Conservation (phyloP, 2,888 invertebrate genomes). For the Tenthredo scrophulariae region DNA sequence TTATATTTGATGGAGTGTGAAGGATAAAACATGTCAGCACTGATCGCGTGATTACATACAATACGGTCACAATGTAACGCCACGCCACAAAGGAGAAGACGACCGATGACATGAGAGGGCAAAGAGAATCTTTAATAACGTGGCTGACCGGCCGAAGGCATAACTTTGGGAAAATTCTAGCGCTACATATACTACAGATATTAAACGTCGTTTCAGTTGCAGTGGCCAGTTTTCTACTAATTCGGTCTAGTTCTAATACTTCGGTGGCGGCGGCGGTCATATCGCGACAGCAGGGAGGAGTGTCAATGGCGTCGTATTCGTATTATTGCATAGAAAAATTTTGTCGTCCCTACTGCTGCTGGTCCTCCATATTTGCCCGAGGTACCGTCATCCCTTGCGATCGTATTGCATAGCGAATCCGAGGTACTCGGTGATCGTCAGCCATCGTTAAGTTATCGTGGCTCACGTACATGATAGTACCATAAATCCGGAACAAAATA, state of each 20-base stretch:
- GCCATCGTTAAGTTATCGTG: constrained; percentile 54
- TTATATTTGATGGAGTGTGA: not conserved
- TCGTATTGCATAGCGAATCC: constrained; percentile 37
- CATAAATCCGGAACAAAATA: constrained; percentile 38
- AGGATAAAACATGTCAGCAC: not conserved
- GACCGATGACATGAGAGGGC: not conserved
- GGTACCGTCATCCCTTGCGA: constrained; percentile 55
- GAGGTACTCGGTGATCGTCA: constrained; percentile 39
- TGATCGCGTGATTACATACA: constrained; percentile 13
- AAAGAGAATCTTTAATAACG: constrained; percentile 6
- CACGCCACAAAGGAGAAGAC: not conserved
- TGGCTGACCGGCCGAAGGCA: not conserved
- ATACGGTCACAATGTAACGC: constrained; percentile 6
- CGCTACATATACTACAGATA: not conserved
- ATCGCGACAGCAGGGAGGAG: constrained; percentile 46
- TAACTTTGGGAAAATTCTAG: constrained; percentile 38
- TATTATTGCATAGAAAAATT: constrained; percentile 48
- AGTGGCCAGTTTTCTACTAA: constrained; percentile 41
- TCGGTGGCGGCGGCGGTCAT: constrained; percentile 47
- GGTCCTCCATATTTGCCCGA: constrained; percentile 48
- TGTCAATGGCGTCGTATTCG: constrained; percentile 50
- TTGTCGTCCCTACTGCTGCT: constrained; percentile 30
- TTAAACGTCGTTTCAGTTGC: constrained; percentile 39
- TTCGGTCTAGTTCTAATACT: constrained; percentile 50
- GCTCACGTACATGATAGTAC: constrained; percentile 42